A percentile compares a stretch with the other conserved stretches of the same genome.
Evolutionary conservation across 2,113 vertebrate species (phyloP).

Genomic region (Jacana jacana): DNA sequence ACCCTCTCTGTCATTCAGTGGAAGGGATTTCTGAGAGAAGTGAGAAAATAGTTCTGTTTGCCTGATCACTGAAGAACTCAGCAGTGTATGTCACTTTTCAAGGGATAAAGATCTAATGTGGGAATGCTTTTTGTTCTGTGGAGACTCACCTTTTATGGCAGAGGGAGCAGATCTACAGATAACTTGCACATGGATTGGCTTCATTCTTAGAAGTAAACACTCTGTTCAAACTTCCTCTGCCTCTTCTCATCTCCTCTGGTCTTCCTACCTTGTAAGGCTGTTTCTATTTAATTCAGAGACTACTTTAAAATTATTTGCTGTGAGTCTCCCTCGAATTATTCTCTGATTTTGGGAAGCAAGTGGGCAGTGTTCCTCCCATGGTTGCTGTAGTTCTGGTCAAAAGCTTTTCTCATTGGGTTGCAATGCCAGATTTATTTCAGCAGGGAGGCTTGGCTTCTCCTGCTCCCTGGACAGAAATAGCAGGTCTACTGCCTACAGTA

Average conservation of each 20-base stretch:
- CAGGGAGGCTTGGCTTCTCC: background rate
- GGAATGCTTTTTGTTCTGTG: background rate
- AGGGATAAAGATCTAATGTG: background rate
- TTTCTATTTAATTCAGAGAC: background rate
- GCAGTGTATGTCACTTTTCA: background rate
- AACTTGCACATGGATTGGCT: background rate
- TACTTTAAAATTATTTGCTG: background rate
- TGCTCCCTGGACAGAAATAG: background rate
- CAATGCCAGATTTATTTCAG: background rate
- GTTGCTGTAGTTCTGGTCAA: background rate
- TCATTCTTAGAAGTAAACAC: background rate
- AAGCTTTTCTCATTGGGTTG: background rate
- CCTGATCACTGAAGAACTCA: background rate
- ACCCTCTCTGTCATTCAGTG: background rate
- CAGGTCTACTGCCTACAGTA: accelerated
- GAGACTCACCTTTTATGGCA: background rate
- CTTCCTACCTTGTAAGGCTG: background rate
- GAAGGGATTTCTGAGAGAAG: background rate
- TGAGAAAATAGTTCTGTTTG: background rate
- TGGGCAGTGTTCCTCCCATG: background rate
- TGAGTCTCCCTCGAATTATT: background rate
- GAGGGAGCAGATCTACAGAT: background rate
- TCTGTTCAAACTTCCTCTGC: background rate
- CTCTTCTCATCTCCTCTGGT: background rate
- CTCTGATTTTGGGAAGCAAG: background rate